phyloP scores from a whole-genome alignment of 2,113 vertebrate genomes.

The Chitala chitala region DNA sequence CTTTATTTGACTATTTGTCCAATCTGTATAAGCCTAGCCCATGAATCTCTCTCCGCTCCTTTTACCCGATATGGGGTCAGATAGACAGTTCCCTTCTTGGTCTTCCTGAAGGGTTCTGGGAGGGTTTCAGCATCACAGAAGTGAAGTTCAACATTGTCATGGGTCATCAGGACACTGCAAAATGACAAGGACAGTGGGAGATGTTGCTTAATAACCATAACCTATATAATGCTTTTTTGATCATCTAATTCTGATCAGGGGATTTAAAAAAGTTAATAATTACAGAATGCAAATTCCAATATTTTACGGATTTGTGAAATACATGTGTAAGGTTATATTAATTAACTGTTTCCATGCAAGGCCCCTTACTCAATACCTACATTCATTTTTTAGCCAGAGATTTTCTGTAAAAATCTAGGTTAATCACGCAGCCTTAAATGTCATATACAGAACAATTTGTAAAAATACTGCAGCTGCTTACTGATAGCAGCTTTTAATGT shows the following conservation, averaged over 20 bases:
- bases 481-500: no score
- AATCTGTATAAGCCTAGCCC: not conserved
- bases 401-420: no score
- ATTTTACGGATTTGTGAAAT: no score
- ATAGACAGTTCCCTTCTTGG: conserved; percentile 87
- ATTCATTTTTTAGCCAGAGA: no score
- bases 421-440: no score
- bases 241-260: not conserved
- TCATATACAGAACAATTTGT: no score
- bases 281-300: no score
- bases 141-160: conserved; percentile 85
- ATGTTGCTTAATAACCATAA: not conserved
- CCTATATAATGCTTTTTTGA: not conserved
- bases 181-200: not conserved
- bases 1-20: not conserved
- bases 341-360: no score
- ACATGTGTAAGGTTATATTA: no score
- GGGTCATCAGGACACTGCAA: conserved; percentile 76
- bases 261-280: no score
- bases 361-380: no score
- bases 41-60: conserved; percentile 11
- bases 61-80: conserved; percentile 92
- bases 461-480: no score
- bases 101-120: conserved; percentile 86
- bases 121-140: conserved; percentile 79